Conservation (phyloP, 2,113 vertebrate species). For the Ploceus nigricollis region DNA sequence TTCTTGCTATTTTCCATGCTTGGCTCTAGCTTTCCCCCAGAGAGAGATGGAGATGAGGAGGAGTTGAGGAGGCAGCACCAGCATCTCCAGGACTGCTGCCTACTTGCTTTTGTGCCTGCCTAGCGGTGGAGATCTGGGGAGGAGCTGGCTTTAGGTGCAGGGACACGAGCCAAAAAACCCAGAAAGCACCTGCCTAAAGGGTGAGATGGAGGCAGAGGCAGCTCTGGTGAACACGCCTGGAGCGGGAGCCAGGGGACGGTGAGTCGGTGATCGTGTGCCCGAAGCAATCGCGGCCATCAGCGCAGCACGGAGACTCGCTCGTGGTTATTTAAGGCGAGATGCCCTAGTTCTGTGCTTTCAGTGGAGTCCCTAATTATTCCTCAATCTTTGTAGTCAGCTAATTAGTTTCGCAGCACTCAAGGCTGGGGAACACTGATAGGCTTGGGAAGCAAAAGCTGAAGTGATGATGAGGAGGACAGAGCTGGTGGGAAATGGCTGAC, state of each 20-base stretch:
- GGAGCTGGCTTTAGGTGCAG: neutral
- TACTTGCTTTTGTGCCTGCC: neutral
- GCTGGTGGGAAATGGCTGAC: neutral
- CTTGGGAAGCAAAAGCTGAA: conserved; percentile 9
- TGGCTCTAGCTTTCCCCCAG: neutral
- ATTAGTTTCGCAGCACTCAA: conserved; percentile 49
- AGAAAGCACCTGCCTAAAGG: neutral
- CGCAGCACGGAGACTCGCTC: neutral
- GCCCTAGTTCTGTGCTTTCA: conserved; percentile 59
- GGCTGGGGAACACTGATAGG: conserved; percentile 47
- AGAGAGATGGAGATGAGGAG: neutral
- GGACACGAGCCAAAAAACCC: neutral
- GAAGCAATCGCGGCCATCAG: neutral
- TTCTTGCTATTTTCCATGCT: neutral
- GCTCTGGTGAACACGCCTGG: neutral
- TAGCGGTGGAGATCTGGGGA: neutral
- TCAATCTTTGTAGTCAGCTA: conserved; percentile 28
- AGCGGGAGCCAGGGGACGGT: neutral
- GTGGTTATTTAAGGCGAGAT: conserved; percentile 43
- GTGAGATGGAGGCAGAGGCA: neutral
- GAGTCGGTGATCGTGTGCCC: neutral
- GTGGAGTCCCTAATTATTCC: conserved; percentile 64
- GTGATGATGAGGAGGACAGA: neutral
- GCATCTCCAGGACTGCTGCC: neutral
- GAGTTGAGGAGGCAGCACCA: neutral